Base-by-base conservation (phyloP, 64 coral and sea anemone genomes). In the Trachythela sp. region DNA sequence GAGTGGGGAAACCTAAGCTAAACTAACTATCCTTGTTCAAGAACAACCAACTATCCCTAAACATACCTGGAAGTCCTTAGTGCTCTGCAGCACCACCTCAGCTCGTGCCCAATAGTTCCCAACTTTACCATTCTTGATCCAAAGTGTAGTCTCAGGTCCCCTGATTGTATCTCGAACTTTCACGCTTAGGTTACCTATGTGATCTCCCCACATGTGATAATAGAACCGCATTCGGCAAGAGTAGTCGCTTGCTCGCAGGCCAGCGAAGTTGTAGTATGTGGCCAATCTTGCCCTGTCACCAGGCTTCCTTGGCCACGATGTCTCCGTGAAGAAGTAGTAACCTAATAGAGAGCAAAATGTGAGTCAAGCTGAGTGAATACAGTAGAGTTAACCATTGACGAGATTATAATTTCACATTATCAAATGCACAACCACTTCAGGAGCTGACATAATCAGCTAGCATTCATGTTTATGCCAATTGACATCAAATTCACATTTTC, bases 151-250 rank as follows among this genome's bases (percentile, higher is more conserved):
- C 52, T 94, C 86, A 31, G 87, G 93, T 84, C 96, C 94, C 37
- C 96, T 93, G 85, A 95, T 99, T 48, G 93, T 93, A 8, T 94
- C 93, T 8, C 96, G 93, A 17, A 94, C 94, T 48, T 99, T 95
- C 4, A 99, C 91, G 48, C 91, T 99, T 33, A 99, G 35, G 22
- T 91, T 90, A 48, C 96, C 96, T 68, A 99, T 99, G 29, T 86
- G 75, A n/a, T 88, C 18, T 20, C 96, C 96, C 40, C 94, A 90
- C 89, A 99, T 89, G 87, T 99, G 96, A 39, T 93, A 99, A 43
- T 99, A 99, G 48, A 99, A 89, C 8, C 96, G 91, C 18, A 99
- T 75, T 26, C 48, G 72, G 34, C 96, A 99, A 0, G 85, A 72
- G 13, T 64, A 54, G 84, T 95, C 93, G 8, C 86, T 90, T 37